Evolutionary conservation across 2,888 invertebrate genomes (phyloP).

Genomic region (Limenitis camilla): DNA sequence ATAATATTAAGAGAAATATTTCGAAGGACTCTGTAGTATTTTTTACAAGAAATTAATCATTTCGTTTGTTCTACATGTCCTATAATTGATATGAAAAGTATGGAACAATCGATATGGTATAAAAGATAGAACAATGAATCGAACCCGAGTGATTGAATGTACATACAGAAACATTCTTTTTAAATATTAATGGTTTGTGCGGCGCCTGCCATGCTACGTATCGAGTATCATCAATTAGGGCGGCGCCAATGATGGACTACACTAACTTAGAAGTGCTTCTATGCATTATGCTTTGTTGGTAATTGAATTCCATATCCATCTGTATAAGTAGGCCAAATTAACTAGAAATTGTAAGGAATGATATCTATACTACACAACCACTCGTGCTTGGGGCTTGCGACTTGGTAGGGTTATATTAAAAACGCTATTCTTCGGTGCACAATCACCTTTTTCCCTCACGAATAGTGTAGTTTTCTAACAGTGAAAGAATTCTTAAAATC

Average conservation of each 20-base stretch:
- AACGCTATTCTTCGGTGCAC: too few species aligned
- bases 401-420: too few species aligned
- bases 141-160: not conserved
- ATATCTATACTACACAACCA: too few species aligned
- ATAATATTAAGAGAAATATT: too few species aligned
- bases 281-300: slow-evolving; percentile 17
- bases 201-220: slow-evolving; percentile 15
- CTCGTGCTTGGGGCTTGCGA: too few species aligned
- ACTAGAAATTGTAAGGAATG: too few species aligned
- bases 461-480: too few species aligned
- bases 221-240: slow-evolving; percentile 26
- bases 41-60: not conserved
- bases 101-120: not conserved
- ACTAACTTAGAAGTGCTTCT: slow-evolving; percentile 18
- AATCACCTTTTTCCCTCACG: too few species aligned
- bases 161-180: slow-evolving; percentile 10
- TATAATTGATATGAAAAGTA: not conserved
- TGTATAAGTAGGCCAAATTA: slow-evolving; percentile 4
- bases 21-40: not conserved
- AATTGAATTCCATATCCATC: slow-evolving; percentile 22
- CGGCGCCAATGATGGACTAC: slow-evolving; percentile 4
- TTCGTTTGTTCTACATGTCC: not conserved
- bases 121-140: not conserved
- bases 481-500: too few species aligned
- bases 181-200: slow-evolving; percentile 18